Conservation (phyloP, 2,113 vertebrate genomes). For the Thamnaconus septentrionalis region DNA sequence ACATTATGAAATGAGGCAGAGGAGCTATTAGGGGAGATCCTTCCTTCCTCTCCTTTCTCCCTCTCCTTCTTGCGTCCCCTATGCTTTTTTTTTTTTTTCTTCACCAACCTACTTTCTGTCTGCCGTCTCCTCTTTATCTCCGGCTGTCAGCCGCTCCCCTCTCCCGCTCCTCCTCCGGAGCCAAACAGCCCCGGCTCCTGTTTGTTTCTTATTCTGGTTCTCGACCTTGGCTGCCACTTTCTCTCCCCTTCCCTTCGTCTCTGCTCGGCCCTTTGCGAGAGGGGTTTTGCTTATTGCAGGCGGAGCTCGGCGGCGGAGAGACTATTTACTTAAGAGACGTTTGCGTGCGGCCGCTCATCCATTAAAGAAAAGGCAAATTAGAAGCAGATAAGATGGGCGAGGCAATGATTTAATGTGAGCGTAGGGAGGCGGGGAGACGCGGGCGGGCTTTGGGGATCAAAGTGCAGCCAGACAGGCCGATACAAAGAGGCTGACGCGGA, state of each 20-base stretch:
- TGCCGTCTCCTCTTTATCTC: slow-evolving; percentile 42
- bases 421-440: slow-evolving; percentile 12
- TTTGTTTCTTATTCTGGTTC: slow-evolving; percentile 33
- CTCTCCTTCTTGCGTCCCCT: slow-evolving; percentile 25
- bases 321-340: slow-evolving; percentile 1
- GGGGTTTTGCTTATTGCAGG: slow-evolving; percentile 7
- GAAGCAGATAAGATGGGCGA: slow-evolving; percentile 32
- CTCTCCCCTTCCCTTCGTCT: background rate
- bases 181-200: slow-evolving; percentile 5
- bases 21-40: slow-evolving; percentile 72
- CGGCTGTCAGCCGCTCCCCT: slow-evolving; percentile 38
- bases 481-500: slow-evolving; percentile 47
- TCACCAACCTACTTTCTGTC: too few species aligned
- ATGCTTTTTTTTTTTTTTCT: slow-evolving; percentile 21
- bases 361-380: slow-evolving; percentile 28
- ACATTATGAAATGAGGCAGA: slow-evolving; percentile 71
- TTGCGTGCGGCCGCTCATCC: slow-evolving; percentile 24
- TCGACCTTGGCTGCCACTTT: slow-evolving; percentile 55
- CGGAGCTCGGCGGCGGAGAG: slow-evolving; percentile 9
- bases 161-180: slow-evolving; percentile 36
- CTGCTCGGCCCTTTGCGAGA: slow-evolving; percentile 19
- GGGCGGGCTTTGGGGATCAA: slow-evolving; percentile 34
- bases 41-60: slow-evolving; percentile 38
- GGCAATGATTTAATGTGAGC: slow-evolving; percentile 39
- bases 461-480: slow-evolving; percentile 33